Evolutionary conservation across 2,888 invertebrate genomes (phyloP), one percentile per base, ranked within the genome.

Genomic region (Orgyia antiqua): DNA sequence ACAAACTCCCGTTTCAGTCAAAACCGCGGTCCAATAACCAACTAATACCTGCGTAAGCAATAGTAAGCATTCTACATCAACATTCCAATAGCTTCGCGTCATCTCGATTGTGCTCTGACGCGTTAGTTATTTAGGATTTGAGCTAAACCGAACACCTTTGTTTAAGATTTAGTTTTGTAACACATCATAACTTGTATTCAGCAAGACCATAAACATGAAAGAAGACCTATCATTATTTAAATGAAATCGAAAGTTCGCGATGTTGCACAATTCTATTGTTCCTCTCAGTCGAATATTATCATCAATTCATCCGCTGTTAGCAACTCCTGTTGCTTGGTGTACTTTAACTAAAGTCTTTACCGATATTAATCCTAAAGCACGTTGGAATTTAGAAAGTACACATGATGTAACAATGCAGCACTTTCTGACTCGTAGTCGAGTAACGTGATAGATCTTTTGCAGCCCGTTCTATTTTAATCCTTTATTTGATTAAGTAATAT

Each of bases 61-160:
- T 64, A 15, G 68, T 74, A 61, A 76, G 71, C 70, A 79, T 73
- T 76, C 71, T 64, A 58, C 67, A 72, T 70, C 69, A 65, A 70
- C 80, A 82, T 83, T 82, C 82, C 82, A 52, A 73, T 67, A 54
- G 64, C 41, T 36, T 45, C 61, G 67, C 78, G 82, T 82, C 82
- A 82, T 72, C 62, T 58, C 59, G 65, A 69, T 64, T 68, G 68
- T 68, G 63, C 60, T 58, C 51, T 60, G 58, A 69, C 69, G 68
- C 58, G 58, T 61, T 68, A 53, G 62, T 58, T 61, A 65, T 69
- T 67, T 62, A 58, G 65, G 61, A 62, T 64, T 62, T 54, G 56
- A 55, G 50, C 51, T 54, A 59, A 61, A 52, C 48, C 56, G 51
- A 54, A 42, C 42, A 46, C 42, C 57, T 67, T 68, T 66, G 64